Evolutionary conservation across 2,113 vertebrate species (phyloP).

Genomic region (Etheostoma cragini): DNA sequence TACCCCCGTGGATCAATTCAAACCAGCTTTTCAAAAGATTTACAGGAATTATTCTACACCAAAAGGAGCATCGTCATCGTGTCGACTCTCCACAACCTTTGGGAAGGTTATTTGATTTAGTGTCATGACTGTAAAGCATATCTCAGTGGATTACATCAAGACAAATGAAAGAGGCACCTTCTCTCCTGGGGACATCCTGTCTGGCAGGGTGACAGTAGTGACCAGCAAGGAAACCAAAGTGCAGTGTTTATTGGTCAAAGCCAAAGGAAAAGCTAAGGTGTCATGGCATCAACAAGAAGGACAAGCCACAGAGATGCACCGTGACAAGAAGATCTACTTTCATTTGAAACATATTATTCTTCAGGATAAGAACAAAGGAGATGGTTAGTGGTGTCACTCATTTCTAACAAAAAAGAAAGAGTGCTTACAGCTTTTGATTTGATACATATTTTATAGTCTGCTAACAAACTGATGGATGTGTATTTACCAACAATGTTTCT

Average conservation of each 20-base stretch:
- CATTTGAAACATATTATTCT: conserved; percentile 73
- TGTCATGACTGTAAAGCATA: conserved; percentile 72
- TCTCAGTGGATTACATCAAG: conserved; percentile 71
- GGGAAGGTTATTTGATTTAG: neutral
- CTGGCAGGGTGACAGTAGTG: conserved; percentile 70
- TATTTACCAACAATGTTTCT: neutral
- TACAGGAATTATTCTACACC: neutral
- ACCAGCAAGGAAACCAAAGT: conserved; percentile 73
- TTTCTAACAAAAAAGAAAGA: neutral
- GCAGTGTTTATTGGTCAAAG: conserved; percentile 71
- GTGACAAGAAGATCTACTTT: conserved; percentile 76
- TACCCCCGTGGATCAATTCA: neutral
- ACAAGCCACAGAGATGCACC: conserved; percentile 9
- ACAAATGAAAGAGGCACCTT: conserved; percentile 64
- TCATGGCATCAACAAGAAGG: conserved; percentile 64
- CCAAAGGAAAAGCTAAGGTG: conserved; percentile 76
- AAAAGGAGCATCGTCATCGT: neutral
- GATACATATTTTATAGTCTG: neutral
- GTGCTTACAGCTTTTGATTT: neutral
- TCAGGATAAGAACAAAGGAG: conserved; percentile 80
- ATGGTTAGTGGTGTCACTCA: conserved; percentile 65
- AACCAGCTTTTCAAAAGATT: neutral
- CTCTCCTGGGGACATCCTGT: conserved; percentile 70
- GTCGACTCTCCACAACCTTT: neutral
- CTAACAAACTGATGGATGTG: neutral